phyloP scores from a whole-genome alignment of 2,797 vertebrate species.

The Parauchenoglanis punctatus region DNA sequence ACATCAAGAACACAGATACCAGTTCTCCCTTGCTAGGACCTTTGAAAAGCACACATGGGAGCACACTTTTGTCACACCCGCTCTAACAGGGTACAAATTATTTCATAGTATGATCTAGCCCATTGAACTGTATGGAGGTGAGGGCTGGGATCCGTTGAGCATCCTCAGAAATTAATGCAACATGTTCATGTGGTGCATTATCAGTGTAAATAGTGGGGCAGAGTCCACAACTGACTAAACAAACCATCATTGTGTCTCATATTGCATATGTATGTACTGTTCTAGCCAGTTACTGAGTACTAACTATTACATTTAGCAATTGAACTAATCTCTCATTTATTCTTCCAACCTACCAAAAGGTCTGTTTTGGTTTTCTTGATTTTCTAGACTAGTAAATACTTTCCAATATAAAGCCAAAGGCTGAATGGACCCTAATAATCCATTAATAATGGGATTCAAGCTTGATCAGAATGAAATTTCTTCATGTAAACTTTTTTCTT shows the following conservation, averaged over 20 bases:
- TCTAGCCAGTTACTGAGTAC: background rate
- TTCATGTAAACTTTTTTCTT: no score
- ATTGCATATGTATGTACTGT: background rate
- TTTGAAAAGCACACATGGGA: background rate
- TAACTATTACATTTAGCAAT: background rate
- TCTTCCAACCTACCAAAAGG: background rate
- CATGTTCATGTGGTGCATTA: background rate
- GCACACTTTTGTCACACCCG: background rate
- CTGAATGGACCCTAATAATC: no score
- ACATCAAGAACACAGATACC: background rate
- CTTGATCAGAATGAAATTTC: no score
- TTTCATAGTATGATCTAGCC: background rate
- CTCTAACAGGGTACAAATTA: background rate
- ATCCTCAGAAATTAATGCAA: background rate
- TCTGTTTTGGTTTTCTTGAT: background rate
- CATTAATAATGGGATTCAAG: no score
- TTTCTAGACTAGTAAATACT: background rate
- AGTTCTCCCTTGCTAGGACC: background rate
- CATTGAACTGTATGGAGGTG: background rate
- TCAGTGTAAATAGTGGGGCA: background rate
- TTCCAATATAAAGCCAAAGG: no score
- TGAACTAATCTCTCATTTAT: background rate
- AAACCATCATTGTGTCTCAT: background rate
- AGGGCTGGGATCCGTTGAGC: no score
- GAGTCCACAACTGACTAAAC: conserved; percentile 1